Evolutionary conservation across 1,140 invertebrate species (phyloP).

Genomic region (Drosophila nannoptera): DNA sequence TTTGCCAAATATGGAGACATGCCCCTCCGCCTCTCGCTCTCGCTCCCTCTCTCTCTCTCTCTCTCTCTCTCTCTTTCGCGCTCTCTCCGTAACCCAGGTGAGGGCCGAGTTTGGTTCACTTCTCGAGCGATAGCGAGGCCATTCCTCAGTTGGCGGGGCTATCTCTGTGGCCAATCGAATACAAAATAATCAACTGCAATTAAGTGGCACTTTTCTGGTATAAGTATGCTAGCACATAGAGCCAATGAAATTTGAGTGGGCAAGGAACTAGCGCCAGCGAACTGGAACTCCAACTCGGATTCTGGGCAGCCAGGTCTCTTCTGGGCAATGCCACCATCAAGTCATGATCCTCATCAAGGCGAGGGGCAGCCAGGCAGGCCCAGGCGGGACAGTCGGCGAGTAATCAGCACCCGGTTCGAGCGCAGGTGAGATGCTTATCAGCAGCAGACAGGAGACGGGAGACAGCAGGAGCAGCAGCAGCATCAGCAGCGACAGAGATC

Average conservation of each 20-base stretch:
- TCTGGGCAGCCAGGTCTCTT: background rate
- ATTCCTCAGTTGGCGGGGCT: background rate
- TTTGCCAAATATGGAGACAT: no score
- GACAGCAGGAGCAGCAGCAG: conserved; percentile 18
- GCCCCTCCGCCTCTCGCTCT: no score
- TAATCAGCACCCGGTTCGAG: conserved; percentile 35
- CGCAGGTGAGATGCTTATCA: conserved; percentile 66
- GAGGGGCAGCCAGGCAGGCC: background rate
- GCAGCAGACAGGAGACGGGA: conserved; percentile 56
- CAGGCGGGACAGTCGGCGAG: conserved; percentile 49
- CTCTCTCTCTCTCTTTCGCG: no score
- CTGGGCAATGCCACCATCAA: conserved; percentile 39
- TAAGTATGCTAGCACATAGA: conserved; percentile 45
- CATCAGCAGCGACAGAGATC: conserved; percentile 24
- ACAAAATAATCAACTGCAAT: conserved; percentile 41
- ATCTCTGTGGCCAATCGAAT: conserved; percentile 38
- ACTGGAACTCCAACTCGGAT: conserved; percentile 1
- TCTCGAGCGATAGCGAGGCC: no score
- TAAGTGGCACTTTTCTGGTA: conserved; percentile 39
- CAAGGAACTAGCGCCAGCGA: conserved; percentile 30
- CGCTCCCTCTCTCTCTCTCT: no score
- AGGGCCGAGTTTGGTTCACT: no score
- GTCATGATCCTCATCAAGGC: conserved; percentile 59
- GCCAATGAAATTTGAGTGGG: conserved; percentile 69
- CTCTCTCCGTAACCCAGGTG: no score